Percentiles rank a stretch among this genome's conserved stretches.
Evolutionary conservation across 2,888 invertebrate species (phyloP).

Genomic region (Chrysolina americana): DNA sequence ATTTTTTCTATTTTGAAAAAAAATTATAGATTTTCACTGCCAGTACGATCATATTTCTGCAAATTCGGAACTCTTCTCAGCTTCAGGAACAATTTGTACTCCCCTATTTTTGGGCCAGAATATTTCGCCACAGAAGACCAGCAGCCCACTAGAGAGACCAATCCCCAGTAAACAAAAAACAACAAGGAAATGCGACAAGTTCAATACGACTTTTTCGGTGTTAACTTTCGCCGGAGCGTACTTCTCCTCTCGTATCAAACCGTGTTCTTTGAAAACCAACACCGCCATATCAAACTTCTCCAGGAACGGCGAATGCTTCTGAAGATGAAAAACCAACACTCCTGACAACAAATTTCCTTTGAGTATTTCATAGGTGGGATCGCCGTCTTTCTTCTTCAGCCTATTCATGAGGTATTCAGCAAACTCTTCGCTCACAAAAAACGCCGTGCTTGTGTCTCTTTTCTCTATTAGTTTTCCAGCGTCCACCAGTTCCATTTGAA

Average conservation of each 20-base stretch:
- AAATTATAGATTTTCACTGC: too few relatives aligned
- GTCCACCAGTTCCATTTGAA: neutral
- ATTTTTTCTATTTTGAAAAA: too few relatives aligned
- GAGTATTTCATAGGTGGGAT: conserved; percentile 32
- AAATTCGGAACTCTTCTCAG: neutral
- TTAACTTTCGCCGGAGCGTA: conserved; percentile 14
- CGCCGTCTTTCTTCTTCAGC: conserved; percentile 20
- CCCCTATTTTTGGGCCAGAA: neutral
- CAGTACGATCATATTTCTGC: too few relatives aligned
- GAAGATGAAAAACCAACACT: conserved; percentile 21
- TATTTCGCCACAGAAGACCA: conserved; percentile 26
- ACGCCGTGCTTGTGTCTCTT: conserved; percentile 22
- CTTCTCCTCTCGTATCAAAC: conserved; percentile 20
- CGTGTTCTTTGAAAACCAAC: conserved; percentile 26
- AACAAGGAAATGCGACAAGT: conserved; percentile 26
- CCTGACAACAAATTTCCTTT: conserved; percentile 34
- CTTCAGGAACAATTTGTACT: neutral
- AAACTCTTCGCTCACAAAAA: conserved; percentile 21
- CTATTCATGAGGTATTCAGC: conserved; percentile 26
- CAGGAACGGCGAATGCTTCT: conserved; percentile 30
- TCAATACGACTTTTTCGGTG: conserved; percentile 16
- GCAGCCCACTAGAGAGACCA: conserved; percentile 7
- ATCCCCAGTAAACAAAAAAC: conserved; percentile 17
- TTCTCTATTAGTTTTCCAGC: conserved; percentile 3
- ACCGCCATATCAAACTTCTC: conserved; percentile 22